Evolutionary conservation across 92 coral and sea anemone genomes (phyloP).

Genomic region (Galaxea fascicularis): DNA sequence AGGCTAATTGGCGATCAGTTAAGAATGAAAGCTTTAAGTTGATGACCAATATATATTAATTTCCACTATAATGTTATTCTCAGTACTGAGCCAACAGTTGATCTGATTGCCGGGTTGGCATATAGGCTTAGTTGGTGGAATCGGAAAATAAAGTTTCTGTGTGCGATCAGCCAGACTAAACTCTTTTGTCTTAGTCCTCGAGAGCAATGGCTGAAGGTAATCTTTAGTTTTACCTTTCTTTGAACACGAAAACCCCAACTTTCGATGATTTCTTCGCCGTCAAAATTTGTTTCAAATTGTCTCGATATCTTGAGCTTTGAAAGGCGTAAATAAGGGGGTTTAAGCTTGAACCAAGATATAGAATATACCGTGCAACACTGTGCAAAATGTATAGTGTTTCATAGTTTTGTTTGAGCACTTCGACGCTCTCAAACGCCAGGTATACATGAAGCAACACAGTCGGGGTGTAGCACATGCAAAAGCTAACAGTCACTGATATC

Average conservation of each 20-base stretch:
- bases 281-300: not conserved
- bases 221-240: not conserved
- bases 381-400: not conserved
- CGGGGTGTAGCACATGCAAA: slow-evolving; percentile 3
- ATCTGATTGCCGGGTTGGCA: too few species aligned
- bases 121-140: too few species aligned
- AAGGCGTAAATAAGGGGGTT: slow-evolving; percentile 11
- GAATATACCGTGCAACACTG: not conserved
- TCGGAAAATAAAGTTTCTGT: too few species aligned
- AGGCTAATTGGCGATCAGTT: too few species aligned
- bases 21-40: too few species aligned
- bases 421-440: not conserved
- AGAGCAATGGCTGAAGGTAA: not conserved
- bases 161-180: too few species aligned
- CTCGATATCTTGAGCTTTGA: slow-evolving; percentile 16
- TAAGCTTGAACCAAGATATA: slow-evolving; percentile 1
- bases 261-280: not conserved
- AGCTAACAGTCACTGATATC: not conserved
- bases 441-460: not conserved
- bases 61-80: too few species aligned
- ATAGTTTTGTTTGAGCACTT: not conserved
- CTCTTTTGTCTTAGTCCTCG: too few species aligned
- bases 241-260: not conserved
- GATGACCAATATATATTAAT: too few species aligned
- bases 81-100: too few species aligned